Evolutionary conservation across 2,797 vertebrate species (phyloP).

Genomic region (Xenopus petersii): DNA sequence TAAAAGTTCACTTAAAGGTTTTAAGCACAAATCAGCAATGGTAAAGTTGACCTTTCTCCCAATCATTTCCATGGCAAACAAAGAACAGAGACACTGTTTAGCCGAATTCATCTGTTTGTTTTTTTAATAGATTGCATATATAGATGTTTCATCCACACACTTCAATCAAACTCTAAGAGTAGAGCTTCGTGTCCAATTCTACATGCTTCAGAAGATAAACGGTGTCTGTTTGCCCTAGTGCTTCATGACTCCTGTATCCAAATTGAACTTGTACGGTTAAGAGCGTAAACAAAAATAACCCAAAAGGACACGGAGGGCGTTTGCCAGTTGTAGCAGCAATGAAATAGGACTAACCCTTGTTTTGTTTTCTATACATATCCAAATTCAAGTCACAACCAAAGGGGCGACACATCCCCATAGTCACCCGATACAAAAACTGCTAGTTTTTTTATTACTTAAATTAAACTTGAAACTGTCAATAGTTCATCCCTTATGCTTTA

Average conservation of each 20-base stretch:
- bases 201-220: constrained; percentile 82
- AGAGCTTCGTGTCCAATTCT: constrained; percentile 79
- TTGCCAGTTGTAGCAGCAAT: constrained; percentile 82
- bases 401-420: constrained; percentile 70
- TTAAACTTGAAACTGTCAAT: constrained; percentile 71
- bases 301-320: constrained; percentile 69
- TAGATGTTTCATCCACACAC: constrained; percentile 85
- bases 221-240: constrained; percentile 70
- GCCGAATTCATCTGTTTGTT: constrained; percentile 67
- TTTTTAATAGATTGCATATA: constrained; percentile 90
- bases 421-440: constrained; percentile 74
- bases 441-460: constrained; percentile 62
- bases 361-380: constrained; percentile 64
- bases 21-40: no score
- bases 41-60: no score
- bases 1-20: no score
- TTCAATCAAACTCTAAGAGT: constrained; percentile 82
- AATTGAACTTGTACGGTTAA: constrained; percentile 77
- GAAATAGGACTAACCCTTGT: constrained; percentile 73
- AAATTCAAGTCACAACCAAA: constrained; percentile 78
- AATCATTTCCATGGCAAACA: no score
- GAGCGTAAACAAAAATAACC: constrained; percentile 64
- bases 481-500: constrained; percentile 62
- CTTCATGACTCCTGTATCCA: constrained; percentile 78
- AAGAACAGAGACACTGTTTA: constrained; percentile 53